Percentiles rank a stretch among this genome's conserved stretches.
phyloP scores from a whole-genome alignment of 2,113 vertebrate species.

The Castor canadensis region DNA sequence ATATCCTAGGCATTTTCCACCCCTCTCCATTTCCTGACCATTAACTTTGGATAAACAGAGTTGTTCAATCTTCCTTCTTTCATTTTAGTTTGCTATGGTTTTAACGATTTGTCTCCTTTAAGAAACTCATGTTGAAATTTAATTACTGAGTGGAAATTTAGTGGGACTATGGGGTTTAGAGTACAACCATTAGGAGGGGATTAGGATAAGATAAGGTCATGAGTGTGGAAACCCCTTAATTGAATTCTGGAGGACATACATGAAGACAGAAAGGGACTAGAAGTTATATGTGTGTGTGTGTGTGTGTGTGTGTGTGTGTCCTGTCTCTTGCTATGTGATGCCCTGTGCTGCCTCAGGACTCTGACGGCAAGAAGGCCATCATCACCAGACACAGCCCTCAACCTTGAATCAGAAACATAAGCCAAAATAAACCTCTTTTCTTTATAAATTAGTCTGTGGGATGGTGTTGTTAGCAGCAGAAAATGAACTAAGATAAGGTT shows the following conservation, averaged over 20 bases:
- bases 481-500: background rate
- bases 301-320: too few species aligned
- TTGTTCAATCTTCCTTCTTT: background rate
- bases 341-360: too few species aligned
- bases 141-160: background rate
- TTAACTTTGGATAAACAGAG: background rate
- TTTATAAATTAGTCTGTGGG: background rate
- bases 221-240: background rate
- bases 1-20: too few species aligned
- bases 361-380: background rate
- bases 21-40: background rate
- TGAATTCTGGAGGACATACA: too few species aligned
- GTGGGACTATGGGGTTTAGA: background rate
- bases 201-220: background rate
- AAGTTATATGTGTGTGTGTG: too few species aligned
- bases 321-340: background rate
- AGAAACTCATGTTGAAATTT: background rate
- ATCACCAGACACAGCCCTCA: background rate
- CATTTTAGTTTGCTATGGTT: background rate
- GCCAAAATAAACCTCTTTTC: background rate
- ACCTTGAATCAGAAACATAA: background rate
- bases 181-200: background rate
- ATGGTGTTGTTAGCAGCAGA: background rate
- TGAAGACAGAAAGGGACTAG: background rate
- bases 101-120: background rate